A percentile compares a stretch with the other conserved stretches of the same genome.
Conservation (phyloP, 2,888 invertebrate species). For the Tenodera sinensis region DNA sequence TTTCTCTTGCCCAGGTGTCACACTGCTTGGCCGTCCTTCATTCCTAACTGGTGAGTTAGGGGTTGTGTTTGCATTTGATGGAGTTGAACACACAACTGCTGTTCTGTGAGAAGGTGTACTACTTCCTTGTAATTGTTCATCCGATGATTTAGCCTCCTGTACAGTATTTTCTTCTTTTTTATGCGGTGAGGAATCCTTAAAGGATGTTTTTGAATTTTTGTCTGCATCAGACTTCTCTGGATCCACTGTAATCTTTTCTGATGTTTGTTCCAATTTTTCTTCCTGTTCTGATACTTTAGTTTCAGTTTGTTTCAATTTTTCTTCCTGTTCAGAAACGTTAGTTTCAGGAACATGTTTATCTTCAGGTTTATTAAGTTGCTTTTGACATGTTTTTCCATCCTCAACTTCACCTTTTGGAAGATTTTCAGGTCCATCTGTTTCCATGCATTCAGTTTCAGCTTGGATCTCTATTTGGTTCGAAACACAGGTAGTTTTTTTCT, state of each 20-base stretch:
- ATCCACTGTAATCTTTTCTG: not conserved
- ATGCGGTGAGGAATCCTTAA: not conserved
- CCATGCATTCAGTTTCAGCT: not conserved
- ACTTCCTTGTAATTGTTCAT: not conserved
- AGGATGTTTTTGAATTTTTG: not conserved
- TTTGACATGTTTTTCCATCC: not conserved
- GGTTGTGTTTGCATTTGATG: not conserved
- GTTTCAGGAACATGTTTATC: not conserved
- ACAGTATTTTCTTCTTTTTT: not conserved
- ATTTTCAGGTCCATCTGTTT: not conserved
- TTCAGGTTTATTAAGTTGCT: not conserved
- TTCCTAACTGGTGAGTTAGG: not conserved
- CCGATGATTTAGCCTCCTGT: too few relatives aligned
- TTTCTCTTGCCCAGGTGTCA: slow-evolving; percentile 39
- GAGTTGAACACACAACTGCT: not conserved
- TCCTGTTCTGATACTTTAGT: too few relatives aligned
- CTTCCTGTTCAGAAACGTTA: not conserved
- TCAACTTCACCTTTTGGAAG: not conserved
- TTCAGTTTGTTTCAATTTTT: too few relatives aligned
- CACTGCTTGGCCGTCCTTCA: not conserved
- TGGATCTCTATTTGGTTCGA: too few relatives aligned
- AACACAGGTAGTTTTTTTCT: not conserved
- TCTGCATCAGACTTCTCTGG: not conserved
- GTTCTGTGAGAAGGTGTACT: not conserved
- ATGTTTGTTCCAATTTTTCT: too few relatives aligned